Evolutionary conservation across 2,113 vertebrate species (phyloP).

Genomic region (Regulus satrapa): DNA sequence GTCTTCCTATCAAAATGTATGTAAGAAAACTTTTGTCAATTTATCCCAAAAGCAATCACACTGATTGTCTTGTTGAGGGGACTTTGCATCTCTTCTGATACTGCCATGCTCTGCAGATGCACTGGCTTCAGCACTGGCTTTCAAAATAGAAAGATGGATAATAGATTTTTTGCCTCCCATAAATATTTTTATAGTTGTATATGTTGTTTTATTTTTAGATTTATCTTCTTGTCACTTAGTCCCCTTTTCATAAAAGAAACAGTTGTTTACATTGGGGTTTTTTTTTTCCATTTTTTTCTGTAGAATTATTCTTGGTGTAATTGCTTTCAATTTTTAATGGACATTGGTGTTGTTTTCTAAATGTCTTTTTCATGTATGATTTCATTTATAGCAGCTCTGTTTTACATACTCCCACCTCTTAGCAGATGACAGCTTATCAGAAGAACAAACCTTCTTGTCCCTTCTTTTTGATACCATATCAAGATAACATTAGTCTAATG

Average conservation of each 20-base stretch:
- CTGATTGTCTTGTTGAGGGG: not conserved
- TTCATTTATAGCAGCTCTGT: not conserved
- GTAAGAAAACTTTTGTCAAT: not conserved
- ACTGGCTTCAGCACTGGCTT: accelerated
- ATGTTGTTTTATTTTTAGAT: not conserved
- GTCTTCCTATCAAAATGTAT: not conserved
- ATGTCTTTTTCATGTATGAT: not conserved
- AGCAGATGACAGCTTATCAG: not conserved
- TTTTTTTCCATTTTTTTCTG: not conserved
- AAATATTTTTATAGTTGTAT: not conserved
- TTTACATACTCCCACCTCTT: not conserved
- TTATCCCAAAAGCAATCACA: not conserved
- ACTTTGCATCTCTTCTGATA: not conserved
- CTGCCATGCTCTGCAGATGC: not conserved
- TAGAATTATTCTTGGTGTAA: not conserved
- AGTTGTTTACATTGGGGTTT: not conserved
- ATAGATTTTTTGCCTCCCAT: not conserved
- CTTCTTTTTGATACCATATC: not conserved
- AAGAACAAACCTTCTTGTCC: not conserved
- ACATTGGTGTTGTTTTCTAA: not conserved
- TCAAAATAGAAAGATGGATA: not conserved
- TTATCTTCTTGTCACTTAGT: not conserved
- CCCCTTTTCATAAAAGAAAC: not conserved
- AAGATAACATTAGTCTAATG: not conserved
- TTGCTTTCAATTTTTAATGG: not conserved